Percentiles rank a stretch among this genome's conserved stretches.
These are phyloP conservation scores for Tenthredo distinguenda DNA, from an alignment of 2,888 invertebrate genomes.

Conservation along the genomic window DNA sequence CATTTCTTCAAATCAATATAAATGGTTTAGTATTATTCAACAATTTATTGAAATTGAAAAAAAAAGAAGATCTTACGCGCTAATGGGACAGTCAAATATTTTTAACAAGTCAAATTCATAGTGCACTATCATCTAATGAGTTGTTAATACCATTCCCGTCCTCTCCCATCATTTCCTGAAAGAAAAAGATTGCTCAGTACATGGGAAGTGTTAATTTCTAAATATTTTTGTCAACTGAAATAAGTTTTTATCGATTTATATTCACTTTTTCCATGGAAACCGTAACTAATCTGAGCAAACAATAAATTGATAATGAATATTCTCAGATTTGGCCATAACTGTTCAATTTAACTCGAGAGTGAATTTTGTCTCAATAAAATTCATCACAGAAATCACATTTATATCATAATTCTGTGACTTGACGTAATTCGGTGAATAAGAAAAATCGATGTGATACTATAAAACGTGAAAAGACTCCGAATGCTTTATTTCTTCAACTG, in stretches of 20 bases:
- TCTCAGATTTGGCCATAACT: neutral
- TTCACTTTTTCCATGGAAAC: neutral
- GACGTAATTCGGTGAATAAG: neutral
- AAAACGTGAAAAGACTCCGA: neutral
- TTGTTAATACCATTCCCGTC: constrained; percentile 77
- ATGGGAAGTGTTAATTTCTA: neutral
- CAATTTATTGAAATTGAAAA: neutral
- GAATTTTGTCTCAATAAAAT: neutral
- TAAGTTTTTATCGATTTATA: neutral
- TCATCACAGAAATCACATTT: neutral
- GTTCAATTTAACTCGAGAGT: neutral
- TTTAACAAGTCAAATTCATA: constrained; percentile 57
- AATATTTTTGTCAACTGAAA: neutral
- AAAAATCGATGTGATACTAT: neutral
- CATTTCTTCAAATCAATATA: neutral
- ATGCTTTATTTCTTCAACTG: neutral
- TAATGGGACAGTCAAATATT: constrained; percentile 4
- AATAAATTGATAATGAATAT: neutral
- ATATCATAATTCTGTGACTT: neutral
- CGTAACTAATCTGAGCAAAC: neutral
- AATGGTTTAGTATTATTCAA: neutral
- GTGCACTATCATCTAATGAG: constrained; percentile 72
- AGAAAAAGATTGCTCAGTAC: constrained; percentile 58
- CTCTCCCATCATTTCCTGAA: constrained; percentile 84
- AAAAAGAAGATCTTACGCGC: neutral